Conservation (phyloP, 2,797 vertebrate species). For the Pseudochaenichthys georgianus region DNA sequence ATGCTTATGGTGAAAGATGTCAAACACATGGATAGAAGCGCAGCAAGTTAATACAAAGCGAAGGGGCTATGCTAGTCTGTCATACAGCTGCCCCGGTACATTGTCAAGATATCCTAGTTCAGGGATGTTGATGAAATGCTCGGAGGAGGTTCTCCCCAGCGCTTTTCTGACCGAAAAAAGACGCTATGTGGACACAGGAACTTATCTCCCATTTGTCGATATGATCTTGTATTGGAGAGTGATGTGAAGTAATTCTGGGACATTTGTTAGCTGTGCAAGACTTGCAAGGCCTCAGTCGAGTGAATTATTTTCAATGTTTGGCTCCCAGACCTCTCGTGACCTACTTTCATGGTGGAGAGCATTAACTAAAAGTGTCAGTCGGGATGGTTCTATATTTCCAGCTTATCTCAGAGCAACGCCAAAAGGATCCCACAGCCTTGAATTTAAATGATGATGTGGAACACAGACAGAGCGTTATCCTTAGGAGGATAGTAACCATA, state of each 20-base stretch:
- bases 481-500: neutral
- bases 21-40: no score
- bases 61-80: no score
- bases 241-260: conserved; percentile 61
- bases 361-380: conserved; percentile 62
- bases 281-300: conserved; percentile 47
- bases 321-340: conserved; percentile 63
- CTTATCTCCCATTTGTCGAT: conserved; percentile 39
- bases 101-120: no score
- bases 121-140: no score
- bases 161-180: no score
- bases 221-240: conserved; percentile 54
- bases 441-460: conserved; percentile 47
- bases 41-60: no score
- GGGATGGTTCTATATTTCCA: conserved; percentile 54
- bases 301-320: conserved; percentile 67
- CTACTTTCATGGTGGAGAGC: conserved; percentile 64
- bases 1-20: no score
- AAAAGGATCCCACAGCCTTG: conserved; percentile 18
- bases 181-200: no score
- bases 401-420: conserved; percentile 37
- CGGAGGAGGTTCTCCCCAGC: no score
- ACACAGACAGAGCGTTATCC: conserved; percentile 27
- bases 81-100: no score
- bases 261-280: conserved; percentile 56